Evolutionary conservation across 2,797 vertebrate species (phyloP), one percentile per base, ranked within the genome.

Genomic region (Clarias fuscus): DNA sequence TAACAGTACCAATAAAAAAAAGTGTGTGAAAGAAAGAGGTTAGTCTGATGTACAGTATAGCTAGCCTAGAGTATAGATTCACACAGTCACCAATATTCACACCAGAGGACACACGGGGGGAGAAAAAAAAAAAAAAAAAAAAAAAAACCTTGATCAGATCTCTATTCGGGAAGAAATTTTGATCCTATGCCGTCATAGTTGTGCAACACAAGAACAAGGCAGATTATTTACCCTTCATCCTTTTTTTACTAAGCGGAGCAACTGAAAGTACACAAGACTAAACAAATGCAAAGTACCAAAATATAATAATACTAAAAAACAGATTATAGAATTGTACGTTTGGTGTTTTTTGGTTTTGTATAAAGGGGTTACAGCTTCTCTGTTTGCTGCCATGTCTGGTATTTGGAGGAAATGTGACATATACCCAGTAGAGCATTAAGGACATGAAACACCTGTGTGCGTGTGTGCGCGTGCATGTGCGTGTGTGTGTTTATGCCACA

Each of bases 361-460:
- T 17, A 18, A 59, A 37, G 37, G 20, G 5, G 7, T 58, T 77
- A 59, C 27, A 33, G 53, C 17, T 79, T 79, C 58, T 79, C 77
- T 24, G 58, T 24, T 40, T 61, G 58, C 58, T 61, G 58, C 58
- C 58, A 40, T 40, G 58, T 40, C 7, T 79, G 27, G 58, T 43
- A n/a, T n/a, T 62, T 64, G 7, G 77, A 64, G 77, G 77, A 80
- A 80, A 80, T 6, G 13, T 64, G 59, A 43, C 77, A 80, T 64
- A 7, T 43, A 62, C 77, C 77, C 58, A 79, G 58, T 14, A 24
- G 20, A 20, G 8, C 30, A 40, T 37, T 79, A 61, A 79, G 59
- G 33, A 79, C 77, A 40, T 62, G 77, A 64, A 80, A 80, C 33
- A 62, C 59, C 4, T 80, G 53, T 56, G 53, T 40, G 43, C 15